Evolutionary conservation across 2,797 vertebrate genomes (phyloP).

Genomic region (Phyllotis vaccarum): DNA sequence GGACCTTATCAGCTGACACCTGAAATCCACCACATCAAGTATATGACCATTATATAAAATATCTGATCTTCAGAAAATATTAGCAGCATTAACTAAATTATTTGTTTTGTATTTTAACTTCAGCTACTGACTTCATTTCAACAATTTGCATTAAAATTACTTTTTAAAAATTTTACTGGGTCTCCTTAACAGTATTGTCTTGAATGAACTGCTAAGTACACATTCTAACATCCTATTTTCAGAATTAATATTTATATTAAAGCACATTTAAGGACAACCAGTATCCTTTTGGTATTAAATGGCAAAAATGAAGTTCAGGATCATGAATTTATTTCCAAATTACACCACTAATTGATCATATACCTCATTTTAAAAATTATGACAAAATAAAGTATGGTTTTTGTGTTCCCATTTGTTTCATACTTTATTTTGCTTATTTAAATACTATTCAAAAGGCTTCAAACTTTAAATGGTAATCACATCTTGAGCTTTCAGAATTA

Average conservation of each 20-base stretch:
- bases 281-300: neutral
- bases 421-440: neutral
- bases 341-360: neutral
- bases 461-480: neutral
- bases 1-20: no score
- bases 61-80: neutral
- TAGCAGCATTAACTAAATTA: neutral
- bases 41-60: neutral
- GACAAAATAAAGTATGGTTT: neutral
- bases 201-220: slow-evolving; percentile 17
- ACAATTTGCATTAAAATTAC: slow-evolving; percentile 17
- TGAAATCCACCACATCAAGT: no score
- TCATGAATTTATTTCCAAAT: neutral
- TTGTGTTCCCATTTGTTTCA: neutral
- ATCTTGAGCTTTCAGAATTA: neutral
- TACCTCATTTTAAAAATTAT: neutral
- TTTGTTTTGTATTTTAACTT: neutral
- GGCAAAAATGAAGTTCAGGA: neutral
- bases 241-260: slow-evolving; percentile 47
- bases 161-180: slow-evolving; percentile 4
- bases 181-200: neutral
- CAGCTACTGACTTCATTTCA: neutral
- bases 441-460: neutral
- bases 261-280: neutral
- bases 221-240: neutral